Conservation (phyloP, 1,140 invertebrate genomes). For the Mylabris phalerata region DNA sequence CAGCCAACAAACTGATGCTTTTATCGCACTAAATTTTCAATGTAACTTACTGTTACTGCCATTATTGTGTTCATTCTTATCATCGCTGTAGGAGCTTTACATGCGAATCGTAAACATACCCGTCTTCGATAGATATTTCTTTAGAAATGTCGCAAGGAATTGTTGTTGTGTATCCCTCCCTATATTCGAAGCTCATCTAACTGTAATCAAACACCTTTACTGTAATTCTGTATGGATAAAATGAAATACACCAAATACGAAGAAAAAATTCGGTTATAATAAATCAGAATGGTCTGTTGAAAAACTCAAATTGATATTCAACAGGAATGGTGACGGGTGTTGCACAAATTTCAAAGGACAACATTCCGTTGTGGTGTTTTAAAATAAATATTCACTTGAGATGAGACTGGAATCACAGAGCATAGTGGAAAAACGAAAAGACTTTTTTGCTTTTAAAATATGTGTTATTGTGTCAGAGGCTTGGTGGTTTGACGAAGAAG, state of each 20-base stretch:
- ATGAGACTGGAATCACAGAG: not conserved
- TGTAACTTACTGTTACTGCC: no score
- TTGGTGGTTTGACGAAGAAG: constrained; percentile 12
- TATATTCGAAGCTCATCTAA: constrained; percentile 1
- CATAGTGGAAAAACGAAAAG: constrained; percentile 13
- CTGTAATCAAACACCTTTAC: constrained; percentile 1
- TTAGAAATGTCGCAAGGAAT: not conserved
- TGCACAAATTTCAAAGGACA: constrained; percentile 16
- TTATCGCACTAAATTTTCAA: no score
- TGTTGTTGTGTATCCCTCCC: not conserved
- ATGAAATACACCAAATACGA: not conserved
- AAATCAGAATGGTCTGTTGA: constrained; percentile 10
- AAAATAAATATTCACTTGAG: not conserved
- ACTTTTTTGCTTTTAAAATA: constrained; percentile 7
- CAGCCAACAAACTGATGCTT: no score
- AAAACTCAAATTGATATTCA: constrained; percentile 8
- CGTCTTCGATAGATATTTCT: no score
- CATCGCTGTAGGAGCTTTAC: no score
- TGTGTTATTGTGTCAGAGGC: constrained; percentile 28
- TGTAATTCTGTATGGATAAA: not conserved
- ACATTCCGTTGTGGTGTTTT: constrained; percentile 8
- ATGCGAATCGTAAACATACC: no score
- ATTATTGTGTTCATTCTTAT: no score
- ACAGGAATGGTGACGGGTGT: not conserved
- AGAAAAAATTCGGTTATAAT: not conserved